Conservation (phyloP, 1,140 invertebrate species). For the Ostrea edulis region DNA sequence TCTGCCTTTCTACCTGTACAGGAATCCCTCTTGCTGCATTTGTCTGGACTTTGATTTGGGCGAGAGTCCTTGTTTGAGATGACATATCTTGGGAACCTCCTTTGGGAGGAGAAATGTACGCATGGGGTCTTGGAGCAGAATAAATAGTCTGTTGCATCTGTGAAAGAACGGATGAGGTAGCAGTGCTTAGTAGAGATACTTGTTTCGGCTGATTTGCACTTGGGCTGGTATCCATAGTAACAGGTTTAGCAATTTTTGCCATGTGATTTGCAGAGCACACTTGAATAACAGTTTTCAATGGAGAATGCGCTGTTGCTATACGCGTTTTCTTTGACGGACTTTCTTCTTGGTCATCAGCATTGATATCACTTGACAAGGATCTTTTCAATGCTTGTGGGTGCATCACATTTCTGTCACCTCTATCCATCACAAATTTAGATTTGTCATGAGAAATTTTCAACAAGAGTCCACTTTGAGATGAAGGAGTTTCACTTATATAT, state of each 20-base stretch:
- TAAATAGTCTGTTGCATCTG: constrained; percentile 43
- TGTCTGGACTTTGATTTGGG: constrained; percentile 76
- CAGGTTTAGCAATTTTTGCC: constrained; percentile 38
- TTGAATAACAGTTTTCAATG: constrained; percentile 45
- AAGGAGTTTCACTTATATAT: neutral
- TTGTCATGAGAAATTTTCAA: constrained; percentile 58
- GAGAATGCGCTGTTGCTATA: neutral
- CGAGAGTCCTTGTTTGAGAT: constrained; percentile 73
- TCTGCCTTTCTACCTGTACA: constrained; percentile 65
- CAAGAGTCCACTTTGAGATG: constrained; percentile 52
- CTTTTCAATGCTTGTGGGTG: constrained; percentile 58
- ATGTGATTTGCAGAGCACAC: constrained; percentile 43
- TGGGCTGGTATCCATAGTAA: constrained; percentile 27
- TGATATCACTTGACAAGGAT: constrained; percentile 42
- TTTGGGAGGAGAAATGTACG: constrained; percentile 5
- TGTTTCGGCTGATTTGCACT: constrained; percentile 41
- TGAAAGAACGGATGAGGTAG: constrained; percentile 46
- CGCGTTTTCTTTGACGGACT: constrained; percentile 30
- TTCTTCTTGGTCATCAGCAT: constrained; percentile 19
- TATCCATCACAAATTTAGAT: constrained; percentile 45
- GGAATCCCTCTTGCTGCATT: constrained; percentile 67
- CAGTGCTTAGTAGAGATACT: constrained; percentile 46
- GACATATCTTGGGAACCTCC: constrained; percentile 51
- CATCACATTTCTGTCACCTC: constrained; percentile 47
- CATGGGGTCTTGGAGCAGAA: constrained; percentile 9